These are phyloP conservation scores for Gobionotothen gibberifrons DNA, from an alignment of 2,797 vertebrate genomes.

Conservation along the genomic window DNA sequence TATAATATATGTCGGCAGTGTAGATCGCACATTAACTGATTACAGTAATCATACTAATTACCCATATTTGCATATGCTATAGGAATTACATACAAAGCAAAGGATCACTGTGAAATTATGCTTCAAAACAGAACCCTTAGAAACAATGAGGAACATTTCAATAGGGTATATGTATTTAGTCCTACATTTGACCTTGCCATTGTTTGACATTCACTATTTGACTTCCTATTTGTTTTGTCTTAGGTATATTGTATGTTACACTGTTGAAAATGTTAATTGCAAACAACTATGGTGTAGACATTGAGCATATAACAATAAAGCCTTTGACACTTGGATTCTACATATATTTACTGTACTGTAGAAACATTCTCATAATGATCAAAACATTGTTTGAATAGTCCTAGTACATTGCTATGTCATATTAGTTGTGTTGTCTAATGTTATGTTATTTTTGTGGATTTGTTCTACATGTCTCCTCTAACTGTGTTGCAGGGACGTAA, in stretches of 20 bases:
- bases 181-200: no score
- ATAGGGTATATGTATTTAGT: not conserved
- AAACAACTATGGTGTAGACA: no score
- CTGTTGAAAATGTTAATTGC: no score
- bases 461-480: not conserved
- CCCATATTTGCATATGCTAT: constrained; percentile 6
- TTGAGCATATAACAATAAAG: no score
- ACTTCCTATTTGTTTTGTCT: no score
- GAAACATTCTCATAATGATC: not conserved
- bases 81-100: not conserved
- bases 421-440: not conserved
- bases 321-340: no score
- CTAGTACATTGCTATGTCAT: no score
- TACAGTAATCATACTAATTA: constrained; percentile 40
- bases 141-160: not conserved
- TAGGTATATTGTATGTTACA: no score
- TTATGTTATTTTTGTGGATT: not conserved
- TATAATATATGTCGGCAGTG: not conserved
- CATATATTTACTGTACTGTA: not conserved
- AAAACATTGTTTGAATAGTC: not conserved
- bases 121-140: not conserved
- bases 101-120: not conserved
- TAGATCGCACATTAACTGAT: constrained; percentile 8
- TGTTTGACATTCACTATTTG: no score
- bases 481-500: constrained; percentile 89